Evolutionary conservation across 2,888 invertebrate genomes (phyloP).

Genomic region (Geotrupes spiniger): DNA sequence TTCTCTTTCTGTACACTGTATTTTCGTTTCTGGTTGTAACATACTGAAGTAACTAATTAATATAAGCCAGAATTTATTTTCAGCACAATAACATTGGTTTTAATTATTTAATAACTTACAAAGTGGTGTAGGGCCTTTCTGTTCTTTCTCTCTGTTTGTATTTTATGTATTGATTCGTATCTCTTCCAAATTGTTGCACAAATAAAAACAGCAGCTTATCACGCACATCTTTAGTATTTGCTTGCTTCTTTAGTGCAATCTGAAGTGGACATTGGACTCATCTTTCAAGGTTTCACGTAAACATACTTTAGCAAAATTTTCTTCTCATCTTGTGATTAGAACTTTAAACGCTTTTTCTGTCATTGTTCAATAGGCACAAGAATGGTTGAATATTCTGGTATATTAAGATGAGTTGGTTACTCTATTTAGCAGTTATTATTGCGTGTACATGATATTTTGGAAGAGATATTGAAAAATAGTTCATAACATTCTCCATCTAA

Average conservation of each 20-base stretch:
- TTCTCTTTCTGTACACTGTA: too few species aligned
- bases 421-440: too few species aligned
- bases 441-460: constrained; percentile 13
- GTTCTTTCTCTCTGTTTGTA: constrained; percentile 4
- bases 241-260: constrained; percentile 1
- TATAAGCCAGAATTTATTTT: constrained; percentile 11
- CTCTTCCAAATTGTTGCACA: constrained; percentile 18
- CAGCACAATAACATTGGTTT: constrained; percentile 11
- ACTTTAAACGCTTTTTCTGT: too few species aligned
- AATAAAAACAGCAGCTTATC: too few species aligned
- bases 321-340: too few species aligned
- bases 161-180: neutral
- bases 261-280: constrained; percentile 4
- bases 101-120: constrained; percentile 3
- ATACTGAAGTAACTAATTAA: constrained; percentile 7
- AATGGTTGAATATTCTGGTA: neutral
- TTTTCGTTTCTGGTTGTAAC: too few species aligned
- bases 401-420: too few species aligned
- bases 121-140: constrained; percentile 1
- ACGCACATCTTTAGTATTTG: neutral
- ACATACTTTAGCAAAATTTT: too few species aligned
- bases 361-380: neutral
- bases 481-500: neutral
- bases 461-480: constrained; percentile 13
- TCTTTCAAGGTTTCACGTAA: neutral